Evolutionary conservation across 2,797 vertebrate genomes (phyloP).

Genomic region (Alectoris magna): DNA sequence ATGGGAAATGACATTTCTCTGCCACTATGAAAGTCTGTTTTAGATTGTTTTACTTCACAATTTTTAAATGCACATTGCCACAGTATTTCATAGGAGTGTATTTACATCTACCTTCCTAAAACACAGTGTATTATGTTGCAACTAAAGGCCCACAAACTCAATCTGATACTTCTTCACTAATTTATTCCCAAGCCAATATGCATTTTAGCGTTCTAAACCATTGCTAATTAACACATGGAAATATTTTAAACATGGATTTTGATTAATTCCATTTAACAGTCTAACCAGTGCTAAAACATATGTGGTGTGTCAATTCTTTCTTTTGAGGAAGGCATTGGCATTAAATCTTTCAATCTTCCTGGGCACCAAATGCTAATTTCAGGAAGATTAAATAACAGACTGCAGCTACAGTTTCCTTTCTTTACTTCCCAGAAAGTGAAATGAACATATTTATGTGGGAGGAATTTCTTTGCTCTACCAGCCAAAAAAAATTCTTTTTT

Average conservation of each 20-base stretch:
- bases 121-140: slow-evolving; percentile 61
- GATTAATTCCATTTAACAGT: slow-evolving; percentile 70
- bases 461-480: slow-evolving; percentile 63
- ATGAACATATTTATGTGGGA: slow-evolving; percentile 69
- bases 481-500: slow-evolving; percentile 65
- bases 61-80: slow-evolving; percentile 31
- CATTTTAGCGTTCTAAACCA: slow-evolving; percentile 71
- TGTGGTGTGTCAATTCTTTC: slow-evolving; percentile 50
- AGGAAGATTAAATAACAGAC: slow-evolving; percentile 70
- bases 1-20: slow-evolving; percentile 28
- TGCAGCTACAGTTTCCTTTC: slow-evolving; percentile 62
- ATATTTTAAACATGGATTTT: slow-evolving; percentile 74
- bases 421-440: slow-evolving; percentile 71
- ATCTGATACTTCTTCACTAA: slow-evolving; percentile 69
- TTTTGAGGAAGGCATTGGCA: slow-evolving; percentile 63
- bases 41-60: slow-evolving; percentile 25
- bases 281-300: slow-evolving; percentile 65
- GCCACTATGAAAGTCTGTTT: slow-evolving; percentile 26
- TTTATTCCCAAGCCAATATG: slow-evolving; percentile 70
- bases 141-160: slow-evolving; percentile 70
- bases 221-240: slow-evolving; percentile 72
- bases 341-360: slow-evolving; percentile 72
- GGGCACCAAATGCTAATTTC: slow-evolving; percentile 74
- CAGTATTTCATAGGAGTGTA: slow-evolving; percentile 31
- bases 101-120: slow-evolving; percentile 70